These are phyloP conservation scores for Nyctibius grandis DNA, from an alignment of 2,797 vertebrate genomes.

Conservation along the genomic window DNA sequence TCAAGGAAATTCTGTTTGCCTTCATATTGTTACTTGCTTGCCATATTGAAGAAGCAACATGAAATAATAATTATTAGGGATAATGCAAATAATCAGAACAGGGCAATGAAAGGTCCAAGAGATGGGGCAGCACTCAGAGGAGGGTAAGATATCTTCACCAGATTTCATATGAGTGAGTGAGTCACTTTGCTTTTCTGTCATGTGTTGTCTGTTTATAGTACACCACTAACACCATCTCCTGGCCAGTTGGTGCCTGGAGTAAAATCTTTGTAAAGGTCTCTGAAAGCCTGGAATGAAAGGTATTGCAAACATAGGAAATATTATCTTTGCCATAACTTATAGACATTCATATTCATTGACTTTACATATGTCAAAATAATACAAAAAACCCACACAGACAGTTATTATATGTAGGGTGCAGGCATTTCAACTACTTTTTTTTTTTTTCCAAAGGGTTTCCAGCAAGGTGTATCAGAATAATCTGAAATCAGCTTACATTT, in stretches of 20 bases:
- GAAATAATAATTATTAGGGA: background rate
- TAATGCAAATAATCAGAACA: background rate
- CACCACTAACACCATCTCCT: constrained; percentile 57
- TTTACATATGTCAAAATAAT: background rate
- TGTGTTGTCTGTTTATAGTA: background rate
- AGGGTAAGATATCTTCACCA: background rate
- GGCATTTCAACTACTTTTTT: background rate
- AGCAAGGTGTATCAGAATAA: background rate
- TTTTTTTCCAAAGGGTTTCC: background rate
- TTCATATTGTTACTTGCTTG: background rate
- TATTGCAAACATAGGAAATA: background rate
- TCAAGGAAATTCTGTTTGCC: background rate
- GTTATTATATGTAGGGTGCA: background rate
- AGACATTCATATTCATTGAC: background rate
- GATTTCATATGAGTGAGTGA: background rate
- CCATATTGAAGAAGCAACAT: background rate
- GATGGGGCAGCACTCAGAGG: background rate
- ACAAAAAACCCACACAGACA: background rate
- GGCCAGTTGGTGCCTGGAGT: background rate
- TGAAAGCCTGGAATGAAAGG: background rate
- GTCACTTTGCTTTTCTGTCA: background rate
- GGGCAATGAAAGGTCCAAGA: background rate
- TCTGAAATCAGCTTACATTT: background rate
- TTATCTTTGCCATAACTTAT: background rate
- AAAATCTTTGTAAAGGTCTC: background rate